Percentiles rank a stretch among this genome's conserved stretches.
Conservation (phyloP, 2,113 vertebrate species). For the Python bivittatus region DNA sequence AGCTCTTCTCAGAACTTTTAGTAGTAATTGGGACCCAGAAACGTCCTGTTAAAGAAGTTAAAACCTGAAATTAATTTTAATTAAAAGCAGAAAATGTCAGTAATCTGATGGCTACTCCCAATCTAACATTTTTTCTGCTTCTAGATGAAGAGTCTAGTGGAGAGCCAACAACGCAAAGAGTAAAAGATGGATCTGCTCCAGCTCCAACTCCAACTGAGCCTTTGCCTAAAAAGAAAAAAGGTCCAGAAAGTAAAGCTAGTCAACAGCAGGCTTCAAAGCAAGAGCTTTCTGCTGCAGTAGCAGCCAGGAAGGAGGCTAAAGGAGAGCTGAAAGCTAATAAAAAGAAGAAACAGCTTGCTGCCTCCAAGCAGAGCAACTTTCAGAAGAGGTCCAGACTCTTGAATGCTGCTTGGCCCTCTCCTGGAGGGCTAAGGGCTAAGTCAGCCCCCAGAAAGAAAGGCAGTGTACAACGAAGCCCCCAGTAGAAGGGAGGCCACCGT, state of each 20-base stretch:
- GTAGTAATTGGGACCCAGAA: background rate
- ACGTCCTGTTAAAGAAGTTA: background rate
- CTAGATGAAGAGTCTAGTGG: constrained; percentile 52
- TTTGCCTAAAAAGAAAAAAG: constrained; percentile 45
- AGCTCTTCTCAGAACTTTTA: background rate
- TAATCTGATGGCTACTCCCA: background rate
- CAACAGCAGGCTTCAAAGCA: constrained; percentile 39
- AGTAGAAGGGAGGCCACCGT: constrained; percentile 37
- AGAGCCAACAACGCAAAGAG: constrained; percentile 25
- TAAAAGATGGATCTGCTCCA: background rate
- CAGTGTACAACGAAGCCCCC: constrained; percentile 18
- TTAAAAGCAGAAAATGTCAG: background rate
- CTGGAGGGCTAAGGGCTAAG: constrained; percentile 13
- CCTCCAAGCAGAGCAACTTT: constrained; percentile 35
- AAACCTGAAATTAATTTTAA: background rate
- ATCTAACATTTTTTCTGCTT: constrained; percentile 30
- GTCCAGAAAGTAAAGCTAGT: constrained; percentile 30
- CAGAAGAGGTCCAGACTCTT: constrained; percentile 54
- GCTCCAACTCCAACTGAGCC: rapidly evolving
- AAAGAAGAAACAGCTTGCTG: constrained; percentile 31
- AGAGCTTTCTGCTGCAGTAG: constrained; percentile 22
- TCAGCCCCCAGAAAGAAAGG: constrained; percentile 60
- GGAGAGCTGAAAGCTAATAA: constrained; percentile 39
- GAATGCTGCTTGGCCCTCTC: constrained; percentile 41
- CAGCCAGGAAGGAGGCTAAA: constrained; percentile 36